Evolutionary conservation across 1,140 invertebrate genomes (phyloP).

Genomic region (Oscheius sp.): DNA sequence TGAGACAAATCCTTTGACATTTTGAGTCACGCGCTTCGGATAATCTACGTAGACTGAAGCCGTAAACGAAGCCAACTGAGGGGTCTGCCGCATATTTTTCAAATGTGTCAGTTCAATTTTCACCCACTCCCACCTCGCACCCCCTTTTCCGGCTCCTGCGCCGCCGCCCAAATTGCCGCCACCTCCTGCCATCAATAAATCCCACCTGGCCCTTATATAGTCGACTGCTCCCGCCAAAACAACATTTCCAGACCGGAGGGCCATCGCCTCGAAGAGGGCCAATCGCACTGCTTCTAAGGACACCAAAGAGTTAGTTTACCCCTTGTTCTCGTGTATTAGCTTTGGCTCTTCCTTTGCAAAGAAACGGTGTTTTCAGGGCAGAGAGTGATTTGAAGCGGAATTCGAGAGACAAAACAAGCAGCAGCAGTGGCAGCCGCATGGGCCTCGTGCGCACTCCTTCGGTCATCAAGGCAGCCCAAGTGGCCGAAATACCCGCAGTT

Average conservation of each 20-base stretch:
- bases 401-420: neutral
- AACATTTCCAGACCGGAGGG: neutral
- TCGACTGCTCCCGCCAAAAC: too few relatives aligned
- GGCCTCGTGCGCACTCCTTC: conserved; percentile 38
- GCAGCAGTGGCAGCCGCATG: neutral
- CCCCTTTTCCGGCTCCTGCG: neutral
- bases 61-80: too few relatives aligned
- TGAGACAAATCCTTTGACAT: too few relatives aligned
- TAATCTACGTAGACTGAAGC: too few relatives aligned
- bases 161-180: too few relatives aligned
- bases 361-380: neutral
- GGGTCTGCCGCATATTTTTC: neutral
- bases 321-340: too few relatives aligned
- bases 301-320: neutral
- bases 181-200: too few relatives aligned
- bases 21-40: too few relatives aligned
- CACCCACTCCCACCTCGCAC: conserved; percentile 8
- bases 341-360: neutral
- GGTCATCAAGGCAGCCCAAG: conserved; percentile 54
- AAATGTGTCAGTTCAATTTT: conserved; percentile 23
- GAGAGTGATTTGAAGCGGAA: neutral
- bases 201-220: too few relatives aligned
- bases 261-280: neutral
- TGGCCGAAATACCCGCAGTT: conserved; percentile 56
- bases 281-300: neutral